Evolutionary conservation across 2,888 invertebrate genomes (phyloP), one percentile per base, ranked within the genome.

Genomic region (Drosophila meridionalis): DNA sequence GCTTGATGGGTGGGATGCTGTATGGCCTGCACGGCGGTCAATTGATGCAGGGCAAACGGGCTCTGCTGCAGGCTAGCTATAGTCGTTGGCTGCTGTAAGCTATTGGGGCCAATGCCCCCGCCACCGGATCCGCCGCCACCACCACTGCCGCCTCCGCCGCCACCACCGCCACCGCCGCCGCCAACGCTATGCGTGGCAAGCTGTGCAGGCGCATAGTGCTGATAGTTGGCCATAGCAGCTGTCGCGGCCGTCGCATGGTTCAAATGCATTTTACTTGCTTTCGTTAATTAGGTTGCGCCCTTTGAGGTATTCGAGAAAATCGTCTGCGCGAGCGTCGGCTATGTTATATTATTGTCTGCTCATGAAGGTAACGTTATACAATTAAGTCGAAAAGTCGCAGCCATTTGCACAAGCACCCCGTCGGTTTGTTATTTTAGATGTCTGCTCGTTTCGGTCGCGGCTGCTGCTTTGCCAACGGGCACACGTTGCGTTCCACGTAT

Each of bases 1-100:
- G 92, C 92, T 73, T 92, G 92, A 69, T 92, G 92, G 68, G 92
- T 92, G 73, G 92, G 92, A 83, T 92, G 92, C 68, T 92, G 92
- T 64, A 92, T 92, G 68, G 92, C 92, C 83, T 92, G 92, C 63
- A 92, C 92, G 14, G 92, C 92, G 47, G 92, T 92, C 66, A 92
- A 70, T 75, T 92, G 92, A 63, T 92, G 92, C 57, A 92, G 68
- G 43, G 92, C 90, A 69, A 92, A 92, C 9, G 91, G 92, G 32
- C 88, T 86, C 69, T 91, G 91, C 69, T 91, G 91, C 59, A 91
- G 75, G 52, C 91, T 86, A 52, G 91, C 91, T 64, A 91, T 78
- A 34, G 92, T 87, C 47, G 92, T 89, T 20, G 90, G 82, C 71
- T 92, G 92, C 63, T 91, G 92, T 68, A 90, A 73, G 30, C 77